Percentiles rank a stretch among this genome's conserved stretches.
These are phyloP conservation scores for Saccostrea echinata DNA, from an alignment of 1,140 invertebrate species.

Conservation along the genomic window DNA sequence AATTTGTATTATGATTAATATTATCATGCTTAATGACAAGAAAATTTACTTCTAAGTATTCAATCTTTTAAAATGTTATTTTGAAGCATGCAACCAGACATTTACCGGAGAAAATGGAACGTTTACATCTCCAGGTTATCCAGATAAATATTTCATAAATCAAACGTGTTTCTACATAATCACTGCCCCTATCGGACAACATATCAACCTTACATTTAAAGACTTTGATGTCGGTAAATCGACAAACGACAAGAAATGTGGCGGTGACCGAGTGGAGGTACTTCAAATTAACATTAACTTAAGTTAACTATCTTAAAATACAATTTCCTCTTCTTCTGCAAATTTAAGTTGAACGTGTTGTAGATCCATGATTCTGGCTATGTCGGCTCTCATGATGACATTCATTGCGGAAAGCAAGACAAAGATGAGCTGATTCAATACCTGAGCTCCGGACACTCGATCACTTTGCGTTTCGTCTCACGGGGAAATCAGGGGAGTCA, in stretches of 20 bases:
- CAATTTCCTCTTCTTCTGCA: background rate
- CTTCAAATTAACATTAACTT: background rate
- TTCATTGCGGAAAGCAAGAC: background rate
- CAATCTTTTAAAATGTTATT: background rate
- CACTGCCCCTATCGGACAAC: background rate
- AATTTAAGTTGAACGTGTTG: background rate
- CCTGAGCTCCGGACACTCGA: background rate
- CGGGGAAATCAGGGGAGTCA: background rate
- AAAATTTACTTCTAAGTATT: too few relatives aligned
- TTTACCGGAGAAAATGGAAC: background rate
- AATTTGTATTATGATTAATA: too few relatives aligned
- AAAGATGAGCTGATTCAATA: background rate
- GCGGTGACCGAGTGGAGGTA: background rate
- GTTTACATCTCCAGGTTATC: background rate
- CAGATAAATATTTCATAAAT: background rate
- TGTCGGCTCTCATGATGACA: background rate
- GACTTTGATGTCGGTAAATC: constrained; percentile 23
- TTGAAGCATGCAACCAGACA: constrained; percentile 3
- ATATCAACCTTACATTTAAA: background rate
- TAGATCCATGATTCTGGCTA: background rate
- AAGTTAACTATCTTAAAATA: background rate
- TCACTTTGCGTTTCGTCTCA: background rate
- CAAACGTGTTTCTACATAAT: background rate
- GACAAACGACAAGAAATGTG: constrained; percentile 8
- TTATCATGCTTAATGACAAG: too few relatives aligned